A percentile compares a stretch with the other conserved stretches of the same genome.
Conservation (phyloP, 1,140 invertebrate species). For the Streblospio benedicti region DNA sequence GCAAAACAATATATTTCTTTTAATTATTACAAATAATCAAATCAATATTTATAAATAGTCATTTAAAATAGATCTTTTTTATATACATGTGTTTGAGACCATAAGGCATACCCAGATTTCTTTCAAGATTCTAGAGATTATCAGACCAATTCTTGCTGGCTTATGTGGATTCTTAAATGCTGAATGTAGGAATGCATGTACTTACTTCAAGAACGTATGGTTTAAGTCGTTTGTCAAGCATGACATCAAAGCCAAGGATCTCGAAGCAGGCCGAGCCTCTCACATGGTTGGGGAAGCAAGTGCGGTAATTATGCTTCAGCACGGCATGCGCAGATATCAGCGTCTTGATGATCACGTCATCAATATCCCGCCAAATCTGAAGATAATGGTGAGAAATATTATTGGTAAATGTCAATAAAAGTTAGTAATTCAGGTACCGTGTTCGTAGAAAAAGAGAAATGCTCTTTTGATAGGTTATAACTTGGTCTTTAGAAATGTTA, state of each 20-base stretch:
- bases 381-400: not conserved
- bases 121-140: not conserved
- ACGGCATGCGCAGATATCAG: constrained; percentile 73
- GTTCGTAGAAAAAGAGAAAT: too few species aligned
- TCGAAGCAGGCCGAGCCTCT: constrained; percentile 79
- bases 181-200: not conserved
- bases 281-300: constrained; percentile 76
- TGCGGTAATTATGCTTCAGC: constrained; percentile 76
- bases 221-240: constrained; percentile 74
- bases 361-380: constrained; percentile 72
- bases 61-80: not conserved
- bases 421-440: too few species aligned
- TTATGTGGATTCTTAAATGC: not conserved
- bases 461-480: too few species aligned
- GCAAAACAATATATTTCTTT: not conserved
- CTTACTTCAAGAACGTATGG: constrained; percentile 74
- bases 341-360: constrained; percentile 84
- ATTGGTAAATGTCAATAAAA: not conserved
- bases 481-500: too few species aligned
- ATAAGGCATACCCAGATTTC: not conserved
- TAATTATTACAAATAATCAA: not conserved
- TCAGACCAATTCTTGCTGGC: not conserved
- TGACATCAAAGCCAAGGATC: constrained; percentile 76
- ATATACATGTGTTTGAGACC: not conserved
- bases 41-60: not conserved